phyloP scores from a whole-genome alignment of 2,113 vertebrate genomes.

The Zapornia atra region DNA sequence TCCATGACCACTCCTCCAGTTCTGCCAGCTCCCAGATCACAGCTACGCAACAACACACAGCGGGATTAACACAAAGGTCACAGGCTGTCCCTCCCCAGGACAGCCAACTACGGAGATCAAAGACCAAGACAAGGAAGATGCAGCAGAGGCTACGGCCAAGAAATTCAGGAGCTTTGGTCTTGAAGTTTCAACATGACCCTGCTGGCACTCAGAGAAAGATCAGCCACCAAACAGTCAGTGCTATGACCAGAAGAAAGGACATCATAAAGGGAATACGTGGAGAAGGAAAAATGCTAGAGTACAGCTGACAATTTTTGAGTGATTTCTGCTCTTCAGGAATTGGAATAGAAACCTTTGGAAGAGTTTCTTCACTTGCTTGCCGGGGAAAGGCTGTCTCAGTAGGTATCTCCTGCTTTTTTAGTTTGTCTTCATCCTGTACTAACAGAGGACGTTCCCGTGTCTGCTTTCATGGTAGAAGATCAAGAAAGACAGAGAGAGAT shows the following conservation, averaged over 20 bases:
- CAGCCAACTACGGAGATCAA: slow-evolving; percentile 3
- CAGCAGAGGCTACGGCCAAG: slow-evolving; percentile 49
- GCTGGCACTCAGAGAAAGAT: slow-evolving; percentile 82
- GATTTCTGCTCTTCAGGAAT: slow-evolving; percentile 83
- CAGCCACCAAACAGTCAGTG: slow-evolving; percentile 88
- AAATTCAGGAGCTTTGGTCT: slow-evolving; percentile 71
- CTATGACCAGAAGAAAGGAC: slow-evolving; percentile 86
- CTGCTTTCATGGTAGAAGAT: slow-evolving; percentile 89
- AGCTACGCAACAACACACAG: slow-evolving; percentile 1
- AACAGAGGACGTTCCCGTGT: slow-evolving; percentile 83
- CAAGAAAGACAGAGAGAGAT: slow-evolving; percentile 94
- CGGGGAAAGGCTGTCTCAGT: slow-evolving; percentile 76
- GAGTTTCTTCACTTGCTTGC: slow-evolving; percentile 73
- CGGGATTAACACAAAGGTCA: background rate
- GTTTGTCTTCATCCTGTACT: slow-evolving; percentile 85
- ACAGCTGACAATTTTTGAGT: slow-evolving; percentile 78
- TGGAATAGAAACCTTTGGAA: slow-evolving; percentile 84
- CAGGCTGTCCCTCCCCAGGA: background rate
- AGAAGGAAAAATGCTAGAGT: slow-evolving; percentile 78
- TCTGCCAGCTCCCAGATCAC: slow-evolving; percentile 7
- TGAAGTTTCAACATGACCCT: slow-evolving; percentile 68
- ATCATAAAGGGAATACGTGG: slow-evolving; percentile 84
- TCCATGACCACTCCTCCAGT: slow-evolving; percentile 69
- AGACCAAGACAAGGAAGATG: slow-evolving; percentile 42
- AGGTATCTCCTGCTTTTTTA: slow-evolving; percentile 82